Conservation (phyloP, 2,888 invertebrate genomes). For the Monopis laevigella region DNA sequence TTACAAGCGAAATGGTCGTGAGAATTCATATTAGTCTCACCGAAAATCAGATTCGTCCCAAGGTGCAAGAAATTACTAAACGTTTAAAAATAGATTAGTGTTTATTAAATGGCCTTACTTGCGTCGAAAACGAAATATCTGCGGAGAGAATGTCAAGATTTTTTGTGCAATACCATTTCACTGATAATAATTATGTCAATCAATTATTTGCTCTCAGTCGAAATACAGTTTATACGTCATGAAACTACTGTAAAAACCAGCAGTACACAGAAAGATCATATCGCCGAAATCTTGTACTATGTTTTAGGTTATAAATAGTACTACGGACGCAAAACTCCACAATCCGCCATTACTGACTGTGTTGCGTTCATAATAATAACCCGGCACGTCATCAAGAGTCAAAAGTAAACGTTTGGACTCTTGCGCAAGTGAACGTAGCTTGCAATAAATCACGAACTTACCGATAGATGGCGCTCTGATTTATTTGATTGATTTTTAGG, state of each 20-base stretch:
- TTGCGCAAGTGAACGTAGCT: conserved; percentile 6
- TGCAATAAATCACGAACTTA: background rate
- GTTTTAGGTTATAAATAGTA: conserved; percentile 69
- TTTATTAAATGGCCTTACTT: conserved; percentile 68
- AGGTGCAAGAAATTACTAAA: conserved; percentile 65
- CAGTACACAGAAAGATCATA: conserved; percentile 62
- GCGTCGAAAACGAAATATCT: conserved; percentile 66
- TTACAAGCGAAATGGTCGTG: conserved; percentile 51
- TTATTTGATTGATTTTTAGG: background rate
- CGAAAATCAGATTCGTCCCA: conserved; percentile 57
- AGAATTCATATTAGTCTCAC: conserved; percentile 58
- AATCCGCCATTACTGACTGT: conserved; percentile 65
- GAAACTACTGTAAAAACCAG: conserved; percentile 57
- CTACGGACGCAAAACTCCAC: conserved; percentile 65
- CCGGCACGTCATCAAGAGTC: conserved; percentile 53
- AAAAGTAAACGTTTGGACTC: conserved; percentile 19
- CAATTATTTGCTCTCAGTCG: conserved; percentile 32
- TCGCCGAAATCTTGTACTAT: conserved; percentile 68
- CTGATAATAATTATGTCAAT: conserved; percentile 47
- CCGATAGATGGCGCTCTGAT: conserved; percentile 1
- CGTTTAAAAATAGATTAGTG: conserved; percentile 68
- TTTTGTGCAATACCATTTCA: conserved; percentile 66
- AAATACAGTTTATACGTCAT: conserved; percentile 56
- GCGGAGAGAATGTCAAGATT: conserved; percentile 67
- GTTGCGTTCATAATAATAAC: conserved; percentile 32